Evolutionary conservation across 2,888 invertebrate species (phyloP).

Genomic region (Meghimatium bilineatum): DNA sequence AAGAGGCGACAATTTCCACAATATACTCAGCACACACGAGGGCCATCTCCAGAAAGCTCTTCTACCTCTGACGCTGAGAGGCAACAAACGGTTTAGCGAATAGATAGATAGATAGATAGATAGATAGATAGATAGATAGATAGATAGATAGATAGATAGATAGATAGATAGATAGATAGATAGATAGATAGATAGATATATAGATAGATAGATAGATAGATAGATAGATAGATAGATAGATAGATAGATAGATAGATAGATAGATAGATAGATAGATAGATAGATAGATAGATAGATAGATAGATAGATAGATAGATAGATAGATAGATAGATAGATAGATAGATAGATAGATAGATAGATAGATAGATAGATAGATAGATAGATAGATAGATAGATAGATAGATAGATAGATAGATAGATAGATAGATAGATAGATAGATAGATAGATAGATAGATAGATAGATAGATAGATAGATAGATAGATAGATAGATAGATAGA

Average conservation of each 20-base stretch:
- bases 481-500: not conserved
- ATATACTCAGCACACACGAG: too few relatives aligned
- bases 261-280: not conserved
- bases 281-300: too few relatives aligned
- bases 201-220: too few relatives aligned
- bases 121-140: not conserved
- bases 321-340: not conserved
- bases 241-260: not conserved
- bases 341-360: not conserved
- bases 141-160: not conserved
- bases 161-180: not conserved
- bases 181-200: too few relatives aligned
- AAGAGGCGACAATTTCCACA: too few relatives aligned
- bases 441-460: not conserved
- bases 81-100: too few relatives aligned
- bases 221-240: not conserved
- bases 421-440: not conserved
- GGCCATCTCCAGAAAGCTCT: too few relatives aligned
- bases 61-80: too few relatives aligned
- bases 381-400: not conserved
- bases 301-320: not conserved
- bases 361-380: not conserved
- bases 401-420: not conserved
- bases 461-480: not conserved
- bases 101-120: too few relatives aligned